These are phyloP conservation scores for Callyntrura guangdongensis DNA, from an alignment of 2,888 invertebrate genomes.

Conservation along the genomic window DNA sequence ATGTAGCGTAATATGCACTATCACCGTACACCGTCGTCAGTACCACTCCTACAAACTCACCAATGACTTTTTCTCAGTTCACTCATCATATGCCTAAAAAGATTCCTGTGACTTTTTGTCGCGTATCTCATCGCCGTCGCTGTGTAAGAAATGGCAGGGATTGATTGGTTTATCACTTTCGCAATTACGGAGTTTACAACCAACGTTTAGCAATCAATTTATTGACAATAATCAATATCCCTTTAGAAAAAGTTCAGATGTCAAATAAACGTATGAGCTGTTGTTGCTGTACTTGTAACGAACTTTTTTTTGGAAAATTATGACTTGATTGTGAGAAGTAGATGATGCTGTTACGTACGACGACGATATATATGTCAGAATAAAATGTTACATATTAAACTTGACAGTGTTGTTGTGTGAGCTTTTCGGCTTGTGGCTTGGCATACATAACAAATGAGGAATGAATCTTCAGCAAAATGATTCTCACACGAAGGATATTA, in stretches of 20 bases:
- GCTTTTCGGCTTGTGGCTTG: slow-evolving; percentile 52
- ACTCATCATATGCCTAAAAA: background rate
- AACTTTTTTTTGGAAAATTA: slow-evolving; percentile 60
- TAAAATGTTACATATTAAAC: slow-evolving; percentile 57
- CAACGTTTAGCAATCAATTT: slow-evolving; percentile 15
- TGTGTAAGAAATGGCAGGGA: slow-evolving; percentile 21
- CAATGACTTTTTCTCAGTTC: slow-evolving; percentile 57
- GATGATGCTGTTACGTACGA: background rate
- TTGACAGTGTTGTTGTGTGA: background rate
- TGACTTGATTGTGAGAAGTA: slow-evolving; percentile 62
- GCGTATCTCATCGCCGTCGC: background rate
- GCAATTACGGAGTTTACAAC: slow-evolving; percentile 29
- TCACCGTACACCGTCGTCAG: slow-evolving; percentile 42
- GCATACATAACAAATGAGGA: slow-evolving; percentile 52
- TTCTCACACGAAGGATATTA: slow-evolving; percentile 21
- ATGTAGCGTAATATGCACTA: slow-evolving; percentile 35
- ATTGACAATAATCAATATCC: slow-evolving; percentile 24
- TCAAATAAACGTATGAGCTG: slow-evolving; percentile 11
- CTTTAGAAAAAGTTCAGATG: background rate
- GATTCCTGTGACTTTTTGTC: background rate
- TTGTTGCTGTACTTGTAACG: background rate
- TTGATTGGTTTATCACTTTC: slow-evolving; percentile 58
- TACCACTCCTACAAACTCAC: slow-evolving; percentile 38
- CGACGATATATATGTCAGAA: background rate
- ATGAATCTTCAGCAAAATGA: slow-evolving; percentile 21